Evolutionary conservation across 2,797 vertebrate genomes (phyloP).

Genomic region (Ficedula albicollis): DNA sequence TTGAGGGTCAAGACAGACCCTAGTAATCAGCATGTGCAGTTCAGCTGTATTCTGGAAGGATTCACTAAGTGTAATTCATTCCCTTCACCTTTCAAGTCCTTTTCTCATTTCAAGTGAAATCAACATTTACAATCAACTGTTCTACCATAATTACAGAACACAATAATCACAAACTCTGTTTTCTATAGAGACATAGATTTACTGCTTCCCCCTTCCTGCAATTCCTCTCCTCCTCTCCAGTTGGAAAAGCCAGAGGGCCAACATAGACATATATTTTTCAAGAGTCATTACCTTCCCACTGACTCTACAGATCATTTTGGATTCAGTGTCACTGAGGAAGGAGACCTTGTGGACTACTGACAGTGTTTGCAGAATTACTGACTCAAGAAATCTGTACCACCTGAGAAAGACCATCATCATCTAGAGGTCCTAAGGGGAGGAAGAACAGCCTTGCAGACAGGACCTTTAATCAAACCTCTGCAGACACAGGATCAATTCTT

Average conservation of each 20-base stretch:
- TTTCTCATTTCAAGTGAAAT: neutral
- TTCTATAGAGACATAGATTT: neutral
- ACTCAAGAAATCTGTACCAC: neutral
- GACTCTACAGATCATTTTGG: neutral
- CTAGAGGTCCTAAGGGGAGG: neutral
- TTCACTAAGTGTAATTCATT: neutral
- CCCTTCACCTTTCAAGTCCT: neutral
- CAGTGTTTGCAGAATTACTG: neutral
- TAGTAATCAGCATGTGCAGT: neutral
- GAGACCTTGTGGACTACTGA: neutral
- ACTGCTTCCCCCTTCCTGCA: neutral
- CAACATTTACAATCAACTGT: constrained; percentile 56
- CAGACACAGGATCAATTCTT: neutral
- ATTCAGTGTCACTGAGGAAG: neutral
- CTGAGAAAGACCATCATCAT: neutral
- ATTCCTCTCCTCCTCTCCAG: neutral
- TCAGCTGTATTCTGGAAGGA: neutral
- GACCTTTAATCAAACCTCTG: neutral
- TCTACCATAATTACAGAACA: constrained; percentile 57
- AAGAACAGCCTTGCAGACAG: neutral
- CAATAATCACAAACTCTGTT: constrained; percentile 31
- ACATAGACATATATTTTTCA: neutral
- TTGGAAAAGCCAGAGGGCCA: neutral
- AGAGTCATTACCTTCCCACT: neutral
- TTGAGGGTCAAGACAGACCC: neutral